Evolutionary conservation across 1,140 invertebrate species (phyloP).

Genomic region (Atta texana): DNA sequence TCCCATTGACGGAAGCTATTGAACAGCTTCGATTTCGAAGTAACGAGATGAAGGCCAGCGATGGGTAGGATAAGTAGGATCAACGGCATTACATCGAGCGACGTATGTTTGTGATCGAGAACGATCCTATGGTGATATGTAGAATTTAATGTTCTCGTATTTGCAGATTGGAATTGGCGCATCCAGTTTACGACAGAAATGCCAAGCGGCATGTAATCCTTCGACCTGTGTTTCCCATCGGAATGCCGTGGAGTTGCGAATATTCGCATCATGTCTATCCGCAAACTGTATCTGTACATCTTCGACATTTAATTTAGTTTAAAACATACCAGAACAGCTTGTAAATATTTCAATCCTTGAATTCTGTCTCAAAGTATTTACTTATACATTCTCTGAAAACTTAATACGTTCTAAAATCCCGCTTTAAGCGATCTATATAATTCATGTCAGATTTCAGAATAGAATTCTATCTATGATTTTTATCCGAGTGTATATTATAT

Average conservation of each 20-base stretch:
- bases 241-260: conserved; percentile 12
- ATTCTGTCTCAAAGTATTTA: background rate
- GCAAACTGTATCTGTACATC: background rate
- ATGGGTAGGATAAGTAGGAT: conserved; percentile 48
- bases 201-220: conserved; percentile 45
- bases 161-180: conserved; percentile 48
- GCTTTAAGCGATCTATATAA: background rate
- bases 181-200: conserved; percentile 58
- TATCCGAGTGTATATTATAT: background rate
- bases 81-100: background rate
- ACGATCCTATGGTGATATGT: conserved; percentile 44
- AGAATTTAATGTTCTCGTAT: conserved; percentile 54
- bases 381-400: background rate
- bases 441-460: background rate
- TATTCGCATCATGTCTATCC: conserved; percentile 1
- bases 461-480: conserved; percentile 12
- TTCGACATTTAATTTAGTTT: background rate
- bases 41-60: conserved; percentile 51
- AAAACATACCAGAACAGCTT: background rate
- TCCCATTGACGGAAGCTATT: conserved; percentile 21
- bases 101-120: conserved; percentile 24
- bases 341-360: background rate
- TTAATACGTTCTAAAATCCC: background rate
- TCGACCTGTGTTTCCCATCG: background rate
- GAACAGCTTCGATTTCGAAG: conserved; percentile 49